These are phyloP conservation scores for Danio aesculapii DNA, from an alignment of 2,797 vertebrate species.

Conservation along the genomic window DNA sequence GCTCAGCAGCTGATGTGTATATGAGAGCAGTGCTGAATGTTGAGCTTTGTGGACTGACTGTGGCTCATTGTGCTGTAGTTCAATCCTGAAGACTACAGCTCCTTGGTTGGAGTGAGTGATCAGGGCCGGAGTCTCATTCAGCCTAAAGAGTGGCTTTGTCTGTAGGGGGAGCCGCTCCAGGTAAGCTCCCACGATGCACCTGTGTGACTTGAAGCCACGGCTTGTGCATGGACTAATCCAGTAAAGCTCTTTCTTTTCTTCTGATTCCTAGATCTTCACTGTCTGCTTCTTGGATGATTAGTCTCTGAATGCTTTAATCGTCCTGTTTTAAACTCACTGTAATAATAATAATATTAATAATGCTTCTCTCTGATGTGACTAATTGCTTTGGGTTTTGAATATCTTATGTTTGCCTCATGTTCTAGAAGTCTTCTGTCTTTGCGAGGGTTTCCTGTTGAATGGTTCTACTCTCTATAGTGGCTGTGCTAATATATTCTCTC, in stretches of 20 bases:
- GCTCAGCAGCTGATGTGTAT: no score
- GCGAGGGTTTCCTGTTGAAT: conserved; percentile 9
- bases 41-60: conserved; percentile 72
- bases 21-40: conserved; percentile 3
- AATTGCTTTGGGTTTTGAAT: conserved; percentile 30
- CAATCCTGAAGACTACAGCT: conserved; percentile 92
- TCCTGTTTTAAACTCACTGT: conserved; percentile 12
- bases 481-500: not conserved
- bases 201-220: not conserved
- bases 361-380: conserved; percentile 12
- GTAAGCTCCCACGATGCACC: conserved; percentile 78
- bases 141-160: conserved; percentile 99
- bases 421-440: not conserved
- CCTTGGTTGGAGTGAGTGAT: conserved; percentile 92
- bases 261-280: not conserved
- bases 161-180: conserved; percentile 85
- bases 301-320: not conserved
- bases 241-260: not conserved
- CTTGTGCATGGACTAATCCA: conserved; percentile 23
- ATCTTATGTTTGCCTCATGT: not conserved
- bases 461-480: not conserved
- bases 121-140: conserved; percentile 94
- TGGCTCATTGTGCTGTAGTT: conserved; percentile 88
- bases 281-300: not conserved
- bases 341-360: not conserved